phyloP scores from a whole-genome alignment of 2,888 invertebrate species.

The Drosophila paramelanica region DNA sequence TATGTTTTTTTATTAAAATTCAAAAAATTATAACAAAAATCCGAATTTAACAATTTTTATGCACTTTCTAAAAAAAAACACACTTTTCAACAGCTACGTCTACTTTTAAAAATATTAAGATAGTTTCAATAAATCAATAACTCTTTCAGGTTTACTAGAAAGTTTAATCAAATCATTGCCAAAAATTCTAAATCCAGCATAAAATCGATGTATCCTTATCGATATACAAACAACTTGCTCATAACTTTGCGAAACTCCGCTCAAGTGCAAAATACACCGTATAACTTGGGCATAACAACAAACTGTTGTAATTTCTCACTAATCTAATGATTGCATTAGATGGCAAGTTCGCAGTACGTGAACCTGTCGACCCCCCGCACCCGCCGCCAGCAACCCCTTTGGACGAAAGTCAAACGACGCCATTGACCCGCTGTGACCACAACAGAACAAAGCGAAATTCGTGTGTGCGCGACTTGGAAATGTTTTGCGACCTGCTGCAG shows the following conservation, averaged over 20 bases:
- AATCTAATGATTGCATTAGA: constrained; percentile 49
- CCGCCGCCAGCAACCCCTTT: background rate
- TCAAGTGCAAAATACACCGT: constrained; percentile 12
- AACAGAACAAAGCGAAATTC: constrained; percentile 41
- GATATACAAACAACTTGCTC: background rate
- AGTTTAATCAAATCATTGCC: background rate
- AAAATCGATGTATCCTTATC: constrained; percentile 16
- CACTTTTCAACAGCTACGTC: too few relatives aligned
- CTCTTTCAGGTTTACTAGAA: background rate
- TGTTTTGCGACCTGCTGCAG: constrained; percentile 35
- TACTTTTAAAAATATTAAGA: too few relatives aligned
- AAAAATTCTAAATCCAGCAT: background rate
- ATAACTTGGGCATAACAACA: constrained; percentile 11
- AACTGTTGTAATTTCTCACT: constrained; percentile 37
- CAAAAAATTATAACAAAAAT: too few relatives aligned
- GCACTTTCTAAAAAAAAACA: too few relatives aligned
- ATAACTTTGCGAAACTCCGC: constrained; percentile 13
- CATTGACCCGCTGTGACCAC: constrained; percentile 65
- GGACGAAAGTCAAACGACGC: constrained; percentile 57
- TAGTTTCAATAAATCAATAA: background rate
- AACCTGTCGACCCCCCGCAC: background rate
- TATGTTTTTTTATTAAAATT: too few relatives aligned
- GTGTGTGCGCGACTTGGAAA: constrained; percentile 35
- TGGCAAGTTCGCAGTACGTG: constrained; percentile 32
- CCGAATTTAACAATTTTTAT: too few relatives aligned